Evolutionary conservation across 1,140 invertebrate genomes (phyloP).

Genomic region (Aricia agestis): DNA sequence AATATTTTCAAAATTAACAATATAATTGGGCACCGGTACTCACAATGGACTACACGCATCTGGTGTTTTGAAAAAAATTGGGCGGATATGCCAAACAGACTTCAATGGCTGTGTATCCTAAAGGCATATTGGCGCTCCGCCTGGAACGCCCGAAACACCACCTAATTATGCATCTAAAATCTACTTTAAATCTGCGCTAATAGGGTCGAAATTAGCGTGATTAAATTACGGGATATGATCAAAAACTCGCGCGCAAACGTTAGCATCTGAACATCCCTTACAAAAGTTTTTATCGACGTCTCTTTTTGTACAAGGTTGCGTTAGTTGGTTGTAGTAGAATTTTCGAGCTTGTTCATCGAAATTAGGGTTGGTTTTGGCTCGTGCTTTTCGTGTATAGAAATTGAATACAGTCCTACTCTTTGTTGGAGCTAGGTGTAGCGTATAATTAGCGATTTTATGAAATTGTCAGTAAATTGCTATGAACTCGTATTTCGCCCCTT

Average conservation of each 20-base stretch:
- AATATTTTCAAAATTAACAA: slow-evolving; percentile 74
- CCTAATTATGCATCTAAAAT: slow-evolving; percentile 17
- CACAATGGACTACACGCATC: slow-evolving; percentile 65
- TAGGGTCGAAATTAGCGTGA: slow-evolving; percentile 34
- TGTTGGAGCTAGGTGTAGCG: slow-evolving; percentile 61
- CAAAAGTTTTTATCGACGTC: slow-evolving; percentile 57
- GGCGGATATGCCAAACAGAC: slow-evolving; percentile 69
- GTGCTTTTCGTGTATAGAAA: slow-evolving; percentile 22
- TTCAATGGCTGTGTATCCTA: slow-evolving; percentile 61
- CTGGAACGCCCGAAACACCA: slow-evolving; percentile 21
- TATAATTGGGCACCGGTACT: slow-evolving; percentile 71
- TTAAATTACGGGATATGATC: slow-evolving; percentile 20
- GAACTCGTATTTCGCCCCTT: slow-evolving; percentile 33
- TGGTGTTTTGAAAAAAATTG: slow-evolving; percentile 64
- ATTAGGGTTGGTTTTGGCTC: slow-evolving; percentile 33
- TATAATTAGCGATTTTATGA: slow-evolving; percentile 71
- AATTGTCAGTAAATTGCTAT: slow-evolving; percentile 66
- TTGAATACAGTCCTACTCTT: slow-evolving; percentile 50
- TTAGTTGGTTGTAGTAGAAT: slow-evolving; percentile 18
- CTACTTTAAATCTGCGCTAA: slow-evolving; percentile 17
- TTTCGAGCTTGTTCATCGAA: slow-evolving; percentile 29
- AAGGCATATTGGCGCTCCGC: slow-evolving; percentile 40
- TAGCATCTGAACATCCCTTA: slow-evolving; percentile 74
- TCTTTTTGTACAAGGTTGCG: slow-evolving; percentile 35
- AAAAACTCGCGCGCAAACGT: slow-evolving; percentile 24